Percentiles rank a stretch among this genome's conserved stretches.
Conservation (phyloP, 2,797 vertebrate species). For the Enteromius fasciolatus region DNA sequence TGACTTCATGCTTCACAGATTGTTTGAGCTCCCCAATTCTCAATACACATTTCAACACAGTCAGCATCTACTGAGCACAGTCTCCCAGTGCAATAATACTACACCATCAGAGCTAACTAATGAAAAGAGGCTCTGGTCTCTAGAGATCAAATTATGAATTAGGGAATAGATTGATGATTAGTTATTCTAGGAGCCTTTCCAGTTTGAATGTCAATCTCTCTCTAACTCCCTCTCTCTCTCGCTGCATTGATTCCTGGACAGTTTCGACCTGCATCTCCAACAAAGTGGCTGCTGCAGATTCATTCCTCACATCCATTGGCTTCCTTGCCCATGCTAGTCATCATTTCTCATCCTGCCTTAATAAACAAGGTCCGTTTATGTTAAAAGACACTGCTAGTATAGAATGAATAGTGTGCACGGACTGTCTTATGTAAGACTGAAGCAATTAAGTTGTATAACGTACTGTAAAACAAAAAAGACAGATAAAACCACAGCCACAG, state of each 20-base stretch:
- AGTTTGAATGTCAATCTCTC: slow-evolving; percentile 29
- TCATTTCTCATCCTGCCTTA: slow-evolving; percentile 18
- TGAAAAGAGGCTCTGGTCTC: slow-evolving; percentile 31
- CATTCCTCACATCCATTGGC: slow-evolving; percentile 43
- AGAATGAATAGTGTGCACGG: not conserved
- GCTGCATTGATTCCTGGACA: slow-evolving; percentile 47
- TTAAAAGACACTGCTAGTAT: slow-evolving; percentile 5
- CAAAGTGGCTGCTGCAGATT: slow-evolving; percentile 50
- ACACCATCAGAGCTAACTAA: slow-evolving; percentile 33
- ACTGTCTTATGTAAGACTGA: slow-evolving; percentile 1
- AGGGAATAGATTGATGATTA: slow-evolving; percentile 38
- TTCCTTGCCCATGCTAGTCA: slow-evolving; percentile 31
- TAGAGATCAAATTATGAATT: slow-evolving; percentile 38
- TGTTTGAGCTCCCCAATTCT: slow-evolving; percentile 30
- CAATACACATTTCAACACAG: slow-evolving; percentile 32
- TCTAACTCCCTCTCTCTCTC: slow-evolving; percentile 23
- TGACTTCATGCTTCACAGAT: slow-evolving; percentile 36
- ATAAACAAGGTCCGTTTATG: slow-evolving; percentile 44
- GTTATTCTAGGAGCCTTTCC: slow-evolving; percentile 34
- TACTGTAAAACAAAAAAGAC: slow-evolving; percentile 3
- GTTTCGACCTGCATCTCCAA: slow-evolving; percentile 54
- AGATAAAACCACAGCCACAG: not conserved
- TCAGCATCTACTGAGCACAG: slow-evolving; percentile 31
- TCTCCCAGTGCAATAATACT: slow-evolving; percentile 37
- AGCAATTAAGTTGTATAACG: slow-evolving; percentile 9